Base-by-base conservation (phyloP, 2,888 invertebrate species). In the Cheilosia grossa region DNA sequence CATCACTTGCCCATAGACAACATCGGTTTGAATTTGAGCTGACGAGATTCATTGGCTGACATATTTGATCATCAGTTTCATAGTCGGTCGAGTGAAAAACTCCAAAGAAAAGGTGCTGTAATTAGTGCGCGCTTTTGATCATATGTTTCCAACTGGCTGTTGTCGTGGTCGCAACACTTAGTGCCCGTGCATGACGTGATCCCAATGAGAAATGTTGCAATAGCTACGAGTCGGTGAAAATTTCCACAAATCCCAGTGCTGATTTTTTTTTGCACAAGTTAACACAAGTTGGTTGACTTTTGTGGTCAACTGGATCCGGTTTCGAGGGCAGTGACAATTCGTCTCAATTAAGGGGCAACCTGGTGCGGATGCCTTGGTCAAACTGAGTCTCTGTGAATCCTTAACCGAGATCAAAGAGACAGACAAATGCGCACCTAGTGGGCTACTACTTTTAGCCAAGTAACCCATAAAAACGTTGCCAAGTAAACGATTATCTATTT, bases 1-100 rank as follows among this genome's bases (percentile, higher is more conserved):
- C 66, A 72, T 82, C 75, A 67, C 72, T 72, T 85, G 81, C 42
- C 47, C 75, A 81, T 81, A 81, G 85, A 77, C 81, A 81, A 72
- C 81, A 81, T 85, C 85, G 49, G 81, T 77, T 81, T 75, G 49
- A 51, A 85, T 85, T 72, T 77, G 74, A 33, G 21, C 67, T 67
- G 85, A 77, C 85, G 58, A 51, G 51, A 67, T 64, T 56, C 81
- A 77, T 81, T 85, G 74, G 67, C 19, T 85, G 72, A 58, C 74
- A 70, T 63, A 79, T 83, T 74, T 79, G 79, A 79, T 74, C 74
- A 83, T 80, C 83, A 74, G 80, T 69, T 73, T 72, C 61, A 61
- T 49, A 82, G 79, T 74, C 69, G 58, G 83, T 80, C 64, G 74
- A 80, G 74, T 80, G 80, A 64, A 83, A 79, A 74, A 80, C 58